These are phyloP conservation scores for Phyllotreta cruciferae DNA, from an alignment of 2,888 invertebrate genomes.

Conservation along the genomic window DNA sequence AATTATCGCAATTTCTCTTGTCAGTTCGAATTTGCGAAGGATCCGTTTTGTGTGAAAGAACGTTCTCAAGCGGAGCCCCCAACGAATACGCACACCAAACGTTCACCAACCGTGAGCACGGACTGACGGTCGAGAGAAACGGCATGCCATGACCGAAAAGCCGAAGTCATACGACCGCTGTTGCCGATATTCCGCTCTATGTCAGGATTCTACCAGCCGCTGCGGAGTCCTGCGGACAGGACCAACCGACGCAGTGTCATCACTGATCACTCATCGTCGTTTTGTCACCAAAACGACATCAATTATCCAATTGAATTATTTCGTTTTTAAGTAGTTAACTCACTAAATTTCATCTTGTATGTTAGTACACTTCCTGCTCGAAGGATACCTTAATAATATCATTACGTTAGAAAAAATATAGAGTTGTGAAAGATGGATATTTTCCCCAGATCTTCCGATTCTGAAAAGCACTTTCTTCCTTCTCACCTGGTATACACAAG, in stretches of 20 bases:
- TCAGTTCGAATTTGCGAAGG: slow-evolving; percentile 39
- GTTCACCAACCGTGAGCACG: slow-evolving; percentile 46
- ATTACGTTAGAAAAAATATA: too few relatives aligned
- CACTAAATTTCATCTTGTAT: too few relatives aligned
- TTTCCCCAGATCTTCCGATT: slow-evolving; percentile 27
- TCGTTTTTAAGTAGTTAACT: too few relatives aligned
- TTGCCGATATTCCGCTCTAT: slow-evolving; percentile 15
- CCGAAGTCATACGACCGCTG: slow-evolving; percentile 49
- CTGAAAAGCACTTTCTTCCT: slow-evolving; percentile 18
- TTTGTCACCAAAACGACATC: too few relatives aligned
- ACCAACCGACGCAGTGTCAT: too few relatives aligned
- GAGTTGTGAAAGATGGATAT: slow-evolving; percentile 9
- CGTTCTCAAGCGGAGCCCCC: slow-evolving; percentile 26
- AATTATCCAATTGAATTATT: too few relatives aligned
- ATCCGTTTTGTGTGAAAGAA: slow-evolving; percentile 43
- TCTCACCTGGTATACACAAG: slow-evolving; percentile 15
- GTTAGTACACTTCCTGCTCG: too few relatives aligned
- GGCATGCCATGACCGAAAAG: slow-evolving; percentile 53
- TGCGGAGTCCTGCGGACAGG: too few relatives aligned
- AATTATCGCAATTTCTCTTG: slow-evolving; percentile 34
- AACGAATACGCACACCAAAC: slow-evolving; percentile 29
- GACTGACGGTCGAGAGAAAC: slow-evolving; percentile 52
- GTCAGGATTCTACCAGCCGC: too few relatives aligned
- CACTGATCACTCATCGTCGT: too few relatives aligned
- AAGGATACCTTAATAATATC: too few relatives aligned